phyloP scores from a whole-genome alignment of 2,888 invertebrate species.

The Cryptocephalus primarius region DNA sequence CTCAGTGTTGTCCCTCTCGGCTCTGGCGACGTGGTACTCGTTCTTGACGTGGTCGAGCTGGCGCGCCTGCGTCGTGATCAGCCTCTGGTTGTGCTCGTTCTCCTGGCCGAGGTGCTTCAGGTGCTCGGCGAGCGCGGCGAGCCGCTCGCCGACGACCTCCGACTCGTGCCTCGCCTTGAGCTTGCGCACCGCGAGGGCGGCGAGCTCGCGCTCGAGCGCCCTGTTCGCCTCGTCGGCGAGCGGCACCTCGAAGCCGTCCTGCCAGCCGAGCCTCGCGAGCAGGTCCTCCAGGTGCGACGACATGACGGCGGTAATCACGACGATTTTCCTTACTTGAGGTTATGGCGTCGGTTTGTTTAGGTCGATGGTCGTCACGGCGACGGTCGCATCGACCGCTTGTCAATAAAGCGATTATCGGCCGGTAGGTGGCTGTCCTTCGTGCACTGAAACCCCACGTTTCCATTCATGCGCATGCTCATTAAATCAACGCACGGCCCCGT shows the following conservation, averaged over 20 bases:
- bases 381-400: too few species aligned
- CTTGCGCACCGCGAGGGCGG: conserved; percentile 39
- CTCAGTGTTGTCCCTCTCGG: conserved; percentile 40
- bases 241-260: conserved; percentile 66
- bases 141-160: conserved; percentile 34
- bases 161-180: conserved; percentile 36
- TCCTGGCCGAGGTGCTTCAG: conserved; percentile 42
- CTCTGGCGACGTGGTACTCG: conserved; percentile 23
- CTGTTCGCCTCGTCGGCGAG: conserved; percentile 67
- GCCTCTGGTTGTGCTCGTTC: conserved; percentile 41
- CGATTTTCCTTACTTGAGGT: too few species aligned
- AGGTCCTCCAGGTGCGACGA: conserved; percentile 47
- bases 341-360: too few species aligned
- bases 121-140: conserved; percentile 36
- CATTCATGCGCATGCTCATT: too few species aligned
- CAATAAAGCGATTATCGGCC: too few species aligned
- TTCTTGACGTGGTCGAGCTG: conserved; percentile 60
- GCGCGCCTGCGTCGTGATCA: conserved; percentile 55
- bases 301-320: conserved; percentile 9
- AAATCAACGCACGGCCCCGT: too few species aligned
- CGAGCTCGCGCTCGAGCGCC: conserved; percentile 43
- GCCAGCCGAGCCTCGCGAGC: conserved; percentile 61
- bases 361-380: too few species aligned
- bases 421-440: too few species aligned
- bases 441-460: too few species aligned